A percentile compares a stretch with the other conserved stretches of the same genome.
phyloP scores from a whole-genome alignment of 2,797 vertebrate genomes.

The Lophius americanus region DNA sequence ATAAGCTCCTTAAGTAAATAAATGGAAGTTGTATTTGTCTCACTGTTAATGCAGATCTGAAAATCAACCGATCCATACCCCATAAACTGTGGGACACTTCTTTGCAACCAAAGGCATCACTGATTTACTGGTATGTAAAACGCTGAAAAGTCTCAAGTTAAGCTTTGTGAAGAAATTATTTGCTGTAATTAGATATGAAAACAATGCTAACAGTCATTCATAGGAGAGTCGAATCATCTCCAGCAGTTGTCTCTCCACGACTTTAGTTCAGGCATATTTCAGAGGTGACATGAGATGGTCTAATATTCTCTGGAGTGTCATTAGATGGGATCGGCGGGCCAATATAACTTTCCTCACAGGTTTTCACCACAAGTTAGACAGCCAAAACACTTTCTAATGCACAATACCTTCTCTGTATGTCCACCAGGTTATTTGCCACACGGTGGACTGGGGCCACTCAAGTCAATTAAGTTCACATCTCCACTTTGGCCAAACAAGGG shows the following conservation, averaged over 20 bases:
- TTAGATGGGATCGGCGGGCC: conserved; percentile 43
- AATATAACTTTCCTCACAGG: conserved; percentile 48
- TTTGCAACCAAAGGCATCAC: conserved; percentile 24
- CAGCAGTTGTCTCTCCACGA: conserved; percentile 9
- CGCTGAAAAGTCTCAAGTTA: conserved; percentile 1
- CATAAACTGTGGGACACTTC: neutral
- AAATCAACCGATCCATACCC: too few relatives aligned
- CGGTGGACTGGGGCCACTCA: conserved; percentile 79
- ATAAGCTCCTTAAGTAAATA: too few relatives aligned
- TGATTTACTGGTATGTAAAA: conserved; percentile 21
- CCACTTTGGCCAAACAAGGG: conserved; percentile 95
- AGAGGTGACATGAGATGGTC: conserved; percentile 41
- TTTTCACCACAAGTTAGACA: conserved; percentile 61
- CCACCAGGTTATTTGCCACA: conserved; percentile 73
- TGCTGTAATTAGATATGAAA: conserved; percentile 20
- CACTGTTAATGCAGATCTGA: too few relatives aligned
- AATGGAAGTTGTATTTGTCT: too few relatives aligned
- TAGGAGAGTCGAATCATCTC: conserved; percentile 11
- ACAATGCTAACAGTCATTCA: conserved; percentile 8
- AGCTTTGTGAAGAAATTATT: conserved; percentile 4
- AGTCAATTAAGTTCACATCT: conserved; percentile 99
- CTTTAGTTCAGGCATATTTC: conserved; percentile 22
- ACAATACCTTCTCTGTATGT: conserved; percentile 77
- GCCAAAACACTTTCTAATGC: conserved; percentile 55
- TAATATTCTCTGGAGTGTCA: conserved; percentile 63